These are phyloP conservation scores for Callipepla squamata DNA, from an alignment of 2,113 vertebrate species.

Conservation along the genomic window DNA sequence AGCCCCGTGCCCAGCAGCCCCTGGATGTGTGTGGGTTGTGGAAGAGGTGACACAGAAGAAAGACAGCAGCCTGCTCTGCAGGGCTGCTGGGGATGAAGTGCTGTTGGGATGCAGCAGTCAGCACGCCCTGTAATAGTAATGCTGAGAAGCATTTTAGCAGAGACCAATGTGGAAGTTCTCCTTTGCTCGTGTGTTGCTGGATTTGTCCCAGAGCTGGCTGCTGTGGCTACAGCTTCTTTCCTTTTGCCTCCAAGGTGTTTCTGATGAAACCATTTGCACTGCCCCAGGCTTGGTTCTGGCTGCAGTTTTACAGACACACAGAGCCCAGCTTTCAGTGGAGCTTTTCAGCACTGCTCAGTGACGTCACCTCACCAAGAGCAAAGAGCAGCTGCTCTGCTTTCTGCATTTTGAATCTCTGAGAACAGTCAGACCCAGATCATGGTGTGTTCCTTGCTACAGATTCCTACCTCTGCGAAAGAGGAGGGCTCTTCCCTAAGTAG, in stretches of 20 bases:
- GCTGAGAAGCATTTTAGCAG: fast-evolving
- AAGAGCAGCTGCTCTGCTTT: neutral
- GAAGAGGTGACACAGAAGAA: fast-evolving
- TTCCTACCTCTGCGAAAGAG: neutral
- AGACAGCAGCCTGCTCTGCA: neutral
- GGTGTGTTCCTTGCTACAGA: fast-evolving
- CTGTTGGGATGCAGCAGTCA: neutral
- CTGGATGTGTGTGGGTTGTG: fast-evolving
- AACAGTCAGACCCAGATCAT: neutral
- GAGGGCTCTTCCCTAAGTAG: neutral
- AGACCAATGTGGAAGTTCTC: fast-evolving
- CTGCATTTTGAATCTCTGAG: neutral
- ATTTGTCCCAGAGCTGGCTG: neutral
- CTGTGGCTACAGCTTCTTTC: fast-evolving
- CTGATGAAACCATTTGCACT: neutral
- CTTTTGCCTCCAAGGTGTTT: fast-evolving
- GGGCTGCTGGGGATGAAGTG: neutral
- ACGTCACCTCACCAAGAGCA: fast-evolving
- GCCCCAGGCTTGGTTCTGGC: neutral
- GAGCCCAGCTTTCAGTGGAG: neutral
- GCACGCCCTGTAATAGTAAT: fast-evolving
- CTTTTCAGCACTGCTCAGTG: neutral
- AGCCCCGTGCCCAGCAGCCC: neutral
- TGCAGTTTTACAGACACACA: fast-evolving
- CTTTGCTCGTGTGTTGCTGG: fast-evolving